Evolutionary conservation across 2,888 invertebrate species (phyloP), one percentile per base, ranked within the genome.

Genomic region (Proisotoma minuta): DNA sequence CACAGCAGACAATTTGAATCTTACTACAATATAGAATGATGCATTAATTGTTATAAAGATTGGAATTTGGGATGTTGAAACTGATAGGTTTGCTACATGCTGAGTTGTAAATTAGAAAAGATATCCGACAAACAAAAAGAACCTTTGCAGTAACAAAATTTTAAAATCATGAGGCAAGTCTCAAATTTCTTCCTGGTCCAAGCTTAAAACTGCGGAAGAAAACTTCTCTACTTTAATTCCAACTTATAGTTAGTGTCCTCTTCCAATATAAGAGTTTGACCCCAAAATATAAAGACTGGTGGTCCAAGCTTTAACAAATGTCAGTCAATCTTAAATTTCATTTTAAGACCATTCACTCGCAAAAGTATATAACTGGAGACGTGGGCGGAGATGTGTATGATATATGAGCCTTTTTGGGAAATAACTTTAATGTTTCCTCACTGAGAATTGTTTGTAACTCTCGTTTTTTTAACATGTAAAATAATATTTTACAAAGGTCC

Each of bases 321-420:
- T n/a, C n/a, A n/a, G n/a, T n/a, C n/a, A n/a, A n/a, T n/a, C n/a
- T n/a, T n/a, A n/a, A n/a, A n/a, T n/a, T n/a, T n/a, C n/a, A n/a
- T n/a, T n/a, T n/a, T n/a, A n/a, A n/a, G n/a, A n/a, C n/a, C n/a
- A n/a, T n/a, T n/a, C n/a, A n/a, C n/a, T n/a, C n/a, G n/a, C n/a
- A n/a, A n/a, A n/a, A n/a, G n/a, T n/a, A n/a, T n/a, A n/a, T n/a
- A n/a, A n/a, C n/a, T n/a, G n/a, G n/a, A n/a, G n/a, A n/a, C n/a
- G n/a, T n/a, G 53, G 53, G 53, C 53, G 53, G 53, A 29, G 53
- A 51, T 51, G 51, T 51, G 15, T 49, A n/a, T 43, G 43, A 43
- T 51, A 51, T 27, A 28, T 39, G 53, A 54, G 53, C 34, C 22
- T 29, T 54, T 34, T 15, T 29, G 8, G 39, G 15, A 39, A 20